Evolutionary conservation across 2,113 vertebrate species (phyloP), one percentile per base, ranked within the genome.

Genomic region (Cynopterus brachyotis): DNA sequence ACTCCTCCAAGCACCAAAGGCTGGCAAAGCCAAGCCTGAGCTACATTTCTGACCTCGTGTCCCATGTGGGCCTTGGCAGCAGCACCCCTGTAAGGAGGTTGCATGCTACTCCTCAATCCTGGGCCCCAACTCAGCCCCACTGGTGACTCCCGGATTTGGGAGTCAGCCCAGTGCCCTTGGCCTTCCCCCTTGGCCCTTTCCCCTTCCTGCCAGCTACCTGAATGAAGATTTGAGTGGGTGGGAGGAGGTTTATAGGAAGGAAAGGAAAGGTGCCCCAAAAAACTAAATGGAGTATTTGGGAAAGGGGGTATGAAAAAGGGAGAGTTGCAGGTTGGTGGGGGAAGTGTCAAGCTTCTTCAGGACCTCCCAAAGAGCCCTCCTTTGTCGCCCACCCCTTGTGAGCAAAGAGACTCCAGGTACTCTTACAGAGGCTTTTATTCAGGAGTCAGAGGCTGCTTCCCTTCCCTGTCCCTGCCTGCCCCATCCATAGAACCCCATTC

Each of bases 371-470:
- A 57, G 1, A 76, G 30, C 47, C 50, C 67, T 50, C n/a, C 89
- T 59, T 26, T 32, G 26, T 6, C 22, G 5, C 22, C 16, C 0
- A 0, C 9, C 70, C 57, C 11, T 80, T 2, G 2, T 28, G 64
- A 69, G 70, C 72, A 92, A 1, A 0, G 50, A 89, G 24, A 75
- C 87, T 5, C 0, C 3, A 7, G 19, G 30, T 19, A 9, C 67
- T 83, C 57, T 53, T 30, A 86, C 24, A 66, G 69, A 79, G 69
- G 26, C 82, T 79, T 97, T 97, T 97, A 96, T 97, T 98, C 67
- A 30, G 69, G 72, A 95, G 57, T 72, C 26, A 55, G 40, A 57
- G 50, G 47, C 17, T 35, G 26, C 78, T 50, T 91, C 28, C 80
- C 17, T 67, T 30, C 19, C 70, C 13, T n/a, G 12, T 70, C 60